Base-by-base conservation (phyloP, 2,797 vertebrate genomes). In the Falco concolor region DNA sequence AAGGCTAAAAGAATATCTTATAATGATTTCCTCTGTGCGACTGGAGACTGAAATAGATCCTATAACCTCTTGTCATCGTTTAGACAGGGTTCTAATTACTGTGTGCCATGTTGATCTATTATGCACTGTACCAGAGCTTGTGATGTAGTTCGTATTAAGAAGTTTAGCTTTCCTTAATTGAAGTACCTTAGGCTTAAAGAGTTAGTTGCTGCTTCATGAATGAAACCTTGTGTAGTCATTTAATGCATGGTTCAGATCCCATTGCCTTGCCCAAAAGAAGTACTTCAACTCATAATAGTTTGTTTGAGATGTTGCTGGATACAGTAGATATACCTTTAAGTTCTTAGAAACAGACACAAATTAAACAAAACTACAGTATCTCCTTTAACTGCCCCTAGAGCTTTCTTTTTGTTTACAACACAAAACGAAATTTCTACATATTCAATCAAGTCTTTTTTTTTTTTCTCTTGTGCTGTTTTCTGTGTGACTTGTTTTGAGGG, bases 21-120 rank as follows among this genome's bases (percentile, higher is more conserved):
- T 68, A 95, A 90, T 65, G 63, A 84, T 93, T 96, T 95, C 61
- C 57, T 90, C 52, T 61, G 45, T 52, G 28, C 34, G 34, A 76
- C 54, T 73, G 38, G 79, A 90, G 78, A 82, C 89, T 92, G 88
- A 97, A 97, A 93, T 95, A 95, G 93, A 91, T 94, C 82, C 76
- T 79, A 74, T 75, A 92, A 90, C 54, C 42, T 95, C 74, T 90
- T 96, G 90, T 79, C 90, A 95, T 93, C 52, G n/a, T 93, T 90
- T 78, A 84, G 89, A 90, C 64, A 90, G 75, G 60, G 52, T 76
- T 92, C 54, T 97, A 96, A 96, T 96, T 96, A 93, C 69, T 78
- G 25, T 86, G 80, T 93, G 82, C 85, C 72, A 44, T 76, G 49
- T 60, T 77, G 82, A 87, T 95, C 72, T 88, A 78, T 86, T 95